These are phyloP conservation scores for Falco concolor DNA, from an alignment of 2,797 vertebrate genomes.

Conservation along the genomic window DNA sequence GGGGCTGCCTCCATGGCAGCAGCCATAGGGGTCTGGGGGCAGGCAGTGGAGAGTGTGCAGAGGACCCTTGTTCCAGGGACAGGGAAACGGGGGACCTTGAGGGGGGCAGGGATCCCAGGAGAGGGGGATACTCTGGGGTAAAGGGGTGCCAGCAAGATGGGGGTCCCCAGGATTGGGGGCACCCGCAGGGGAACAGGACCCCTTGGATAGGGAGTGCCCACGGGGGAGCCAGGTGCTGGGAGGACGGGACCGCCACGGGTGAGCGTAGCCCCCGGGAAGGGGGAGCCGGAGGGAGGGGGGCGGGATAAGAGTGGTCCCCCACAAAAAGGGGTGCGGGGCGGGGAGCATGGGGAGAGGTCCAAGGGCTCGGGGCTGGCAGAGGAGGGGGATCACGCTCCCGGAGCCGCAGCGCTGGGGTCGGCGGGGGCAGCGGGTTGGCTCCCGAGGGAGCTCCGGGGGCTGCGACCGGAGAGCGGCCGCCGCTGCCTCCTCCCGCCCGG, in stretches of 20 bases:
- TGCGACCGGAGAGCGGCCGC: not conserved
- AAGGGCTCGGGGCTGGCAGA: not conserved
- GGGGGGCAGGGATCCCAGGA: not conserved
- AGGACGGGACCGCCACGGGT: no score
- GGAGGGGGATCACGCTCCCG: accelerated
- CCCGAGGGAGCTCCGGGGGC: not conserved
- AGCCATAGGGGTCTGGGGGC: not conserved
- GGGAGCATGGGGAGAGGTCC: accelerated
- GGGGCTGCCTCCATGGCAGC: not conserved
- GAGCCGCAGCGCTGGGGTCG: not conserved
- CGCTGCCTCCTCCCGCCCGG: not conserved
- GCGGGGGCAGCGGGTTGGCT: not conserved
- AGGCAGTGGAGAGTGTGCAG: not conserved
- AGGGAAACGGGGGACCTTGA: not conserved
- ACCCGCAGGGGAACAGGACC: not conserved
- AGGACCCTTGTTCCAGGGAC: not conserved
- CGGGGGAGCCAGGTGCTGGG: not conserved
- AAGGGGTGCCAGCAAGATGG: not conserved
- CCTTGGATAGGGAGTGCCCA: not conserved
- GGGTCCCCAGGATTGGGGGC: not conserved
- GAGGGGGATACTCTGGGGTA: not conserved
- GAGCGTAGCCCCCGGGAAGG: not conserved
- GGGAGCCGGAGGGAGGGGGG: not conserved
- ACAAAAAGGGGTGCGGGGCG: not conserved
- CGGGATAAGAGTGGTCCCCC: not conserved